Conservation (phyloP, 37 sponge, comb jelly and placozoan genomes). For the Geodia barretti region DNA sequence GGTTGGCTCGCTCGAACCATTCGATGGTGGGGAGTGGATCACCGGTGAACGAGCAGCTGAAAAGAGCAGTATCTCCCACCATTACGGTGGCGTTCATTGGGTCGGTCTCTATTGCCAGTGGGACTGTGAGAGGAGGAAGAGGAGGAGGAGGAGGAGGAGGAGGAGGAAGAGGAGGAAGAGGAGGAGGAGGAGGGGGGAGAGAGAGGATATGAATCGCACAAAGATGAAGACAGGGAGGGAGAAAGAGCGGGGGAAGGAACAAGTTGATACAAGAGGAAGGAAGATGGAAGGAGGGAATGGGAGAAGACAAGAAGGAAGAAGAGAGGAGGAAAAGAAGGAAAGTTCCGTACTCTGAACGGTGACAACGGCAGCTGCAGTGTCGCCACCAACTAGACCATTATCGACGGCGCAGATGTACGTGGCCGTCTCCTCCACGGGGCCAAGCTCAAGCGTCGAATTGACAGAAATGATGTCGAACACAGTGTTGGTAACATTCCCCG, state of each 20-base stretch:
- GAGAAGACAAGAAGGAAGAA: background rate
- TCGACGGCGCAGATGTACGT: background rate
- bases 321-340: background rate
- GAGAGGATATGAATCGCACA: background rate
- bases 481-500: background rate
- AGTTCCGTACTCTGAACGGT: background rate
- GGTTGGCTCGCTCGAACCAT: background rate
- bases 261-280: background rate
- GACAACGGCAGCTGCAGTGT: background rate
- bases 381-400: background rate
- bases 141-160: background rate
- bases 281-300: background rate
- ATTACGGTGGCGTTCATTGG: slow-evolving; percentile 5
- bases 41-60: slow-evolving; percentile 12
- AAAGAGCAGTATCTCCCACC: slow-evolving; percentile 10
- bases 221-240: background rate
- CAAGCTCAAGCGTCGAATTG: background rate
- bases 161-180: background rate
- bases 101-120: background rate
- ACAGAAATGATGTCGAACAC: background rate
- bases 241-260: background rate
- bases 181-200: background rate
- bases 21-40: slow-evolving; percentile 10
- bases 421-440: background rate
- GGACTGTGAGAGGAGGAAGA: background rate